Conservation (phyloP, 2,888 invertebrate species). For the Scaptomyza caliginosa region DNA sequence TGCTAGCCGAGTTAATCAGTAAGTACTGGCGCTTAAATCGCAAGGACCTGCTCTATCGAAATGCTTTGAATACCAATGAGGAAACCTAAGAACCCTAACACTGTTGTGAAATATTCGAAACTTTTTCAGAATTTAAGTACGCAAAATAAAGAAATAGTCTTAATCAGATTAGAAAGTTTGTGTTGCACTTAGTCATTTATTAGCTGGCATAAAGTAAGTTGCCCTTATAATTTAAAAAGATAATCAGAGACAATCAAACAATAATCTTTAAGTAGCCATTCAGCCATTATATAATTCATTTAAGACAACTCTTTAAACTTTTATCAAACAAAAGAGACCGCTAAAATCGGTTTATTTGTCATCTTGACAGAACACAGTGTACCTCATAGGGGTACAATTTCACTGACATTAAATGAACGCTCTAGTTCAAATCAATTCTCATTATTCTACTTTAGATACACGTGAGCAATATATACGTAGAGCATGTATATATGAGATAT, state of each 20-base stretch:
- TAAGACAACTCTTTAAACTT: not conserved
- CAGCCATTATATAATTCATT: slow-evolving; percentile 4
- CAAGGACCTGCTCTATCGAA: too few relatives aligned
- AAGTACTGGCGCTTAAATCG: too few relatives aligned
- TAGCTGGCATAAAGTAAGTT: not conserved
- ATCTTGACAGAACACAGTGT: slow-evolving; percentile 3
- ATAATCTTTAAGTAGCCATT: slow-evolving; percentile 17
- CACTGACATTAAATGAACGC: slow-evolving; percentile 38
- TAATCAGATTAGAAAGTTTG: not conserved
- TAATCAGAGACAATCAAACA: slow-evolving; percentile 7
- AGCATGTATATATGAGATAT: not conserved
- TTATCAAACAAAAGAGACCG: slow-evolving; percentile 54
- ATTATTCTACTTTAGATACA: slow-evolving; percentile 7
- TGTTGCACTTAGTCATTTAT: too few relatives aligned
- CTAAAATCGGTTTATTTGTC: slow-evolving; percentile 23
- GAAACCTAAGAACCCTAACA: too few relatives aligned
- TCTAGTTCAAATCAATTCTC: slow-evolving; percentile 21
- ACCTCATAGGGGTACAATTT: slow-evolving; percentile 25
- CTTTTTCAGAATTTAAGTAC: not conserved
- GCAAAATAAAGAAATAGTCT: not conserved
- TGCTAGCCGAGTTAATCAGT: too few relatives aligned
- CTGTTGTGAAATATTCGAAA: too few relatives aligned
- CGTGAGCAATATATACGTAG: slow-evolving; percentile 11
- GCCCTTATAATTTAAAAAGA: not conserved
- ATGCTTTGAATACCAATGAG: too few relatives aligned